A percentile compares a stretch with the other conserved stretches of the same genome.
Conservation (phyloP, 2,113 vertebrate species). For the Nyctibius bracteatus region DNA sequence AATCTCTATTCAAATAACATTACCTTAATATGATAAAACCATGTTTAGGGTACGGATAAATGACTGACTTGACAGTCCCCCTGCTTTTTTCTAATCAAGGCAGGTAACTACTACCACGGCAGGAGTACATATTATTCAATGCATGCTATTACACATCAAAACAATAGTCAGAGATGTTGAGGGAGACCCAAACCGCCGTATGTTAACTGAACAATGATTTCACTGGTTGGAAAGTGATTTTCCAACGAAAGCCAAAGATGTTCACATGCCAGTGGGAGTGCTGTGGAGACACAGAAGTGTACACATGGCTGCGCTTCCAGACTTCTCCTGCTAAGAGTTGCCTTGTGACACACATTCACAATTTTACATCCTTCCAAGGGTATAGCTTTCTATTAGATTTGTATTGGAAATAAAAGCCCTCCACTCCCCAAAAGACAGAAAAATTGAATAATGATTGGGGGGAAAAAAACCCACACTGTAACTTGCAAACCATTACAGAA, state of each 20-base stretch:
- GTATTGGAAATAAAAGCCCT: background rate
- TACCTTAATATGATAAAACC: background rate
- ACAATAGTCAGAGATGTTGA: background rate
- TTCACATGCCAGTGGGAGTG: fast-evolving
- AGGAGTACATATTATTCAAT: background rate
- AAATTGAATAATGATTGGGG: background rate
- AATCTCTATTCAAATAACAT: background rate
- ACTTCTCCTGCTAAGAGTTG: background rate
- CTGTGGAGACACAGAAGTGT: background rate
- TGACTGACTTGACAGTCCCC: background rate
- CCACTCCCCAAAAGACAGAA: background rate
- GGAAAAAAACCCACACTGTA: background rate
- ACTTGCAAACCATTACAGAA: background rate
- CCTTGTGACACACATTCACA: background rate
- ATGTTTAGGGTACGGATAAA: background rate
- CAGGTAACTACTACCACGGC: background rate
- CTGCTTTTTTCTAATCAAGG: background rate
- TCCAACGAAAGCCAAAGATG: background rate
- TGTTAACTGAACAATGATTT: background rate
- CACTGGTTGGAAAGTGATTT: background rate
- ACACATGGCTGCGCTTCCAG: background rate
- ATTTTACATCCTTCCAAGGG: background rate
- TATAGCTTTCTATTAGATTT: background rate
- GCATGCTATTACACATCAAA: background rate
- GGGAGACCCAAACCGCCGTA: background rate